phyloP scores from a whole-genome alignment of 2,797 vertebrate species.

The Danio albolineatus region DNA sequence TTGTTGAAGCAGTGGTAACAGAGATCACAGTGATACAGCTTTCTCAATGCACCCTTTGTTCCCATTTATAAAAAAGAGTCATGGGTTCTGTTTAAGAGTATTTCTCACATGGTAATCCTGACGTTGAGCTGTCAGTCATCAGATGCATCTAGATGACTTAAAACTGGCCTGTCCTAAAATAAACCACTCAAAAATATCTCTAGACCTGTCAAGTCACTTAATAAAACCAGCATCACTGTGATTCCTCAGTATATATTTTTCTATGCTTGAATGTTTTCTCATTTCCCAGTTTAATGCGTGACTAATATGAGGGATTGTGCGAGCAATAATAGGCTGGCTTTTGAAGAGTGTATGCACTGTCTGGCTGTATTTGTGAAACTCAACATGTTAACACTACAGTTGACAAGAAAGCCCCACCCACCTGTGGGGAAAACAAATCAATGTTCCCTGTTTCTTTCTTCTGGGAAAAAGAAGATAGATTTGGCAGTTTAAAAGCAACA shows the following conservation, averaged over 20 bases:
- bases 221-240: not conserved
- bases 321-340: not conserved
- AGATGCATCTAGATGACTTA: conserved; percentile 7
- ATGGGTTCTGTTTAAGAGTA: conserved; percentile 21
- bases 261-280: not conserved
- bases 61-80: conserved; percentile 37
- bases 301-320: not conserved
- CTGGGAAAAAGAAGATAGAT: not conserved
- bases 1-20: conserved; percentile 21
- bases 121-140: conserved; percentile 15
- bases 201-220: not conserved
- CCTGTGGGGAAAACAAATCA: not conserved
- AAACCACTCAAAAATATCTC: not conserved
- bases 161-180: not conserved
- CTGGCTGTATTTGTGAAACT: not conserved
- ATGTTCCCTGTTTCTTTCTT: not conserved
- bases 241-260: not conserved
- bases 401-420: not conserved
- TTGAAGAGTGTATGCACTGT: not conserved
- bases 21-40: not conserved
- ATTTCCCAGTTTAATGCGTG: not conserved
- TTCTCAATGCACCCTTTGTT: conserved; percentile 45
- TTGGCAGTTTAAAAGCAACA: not conserved
- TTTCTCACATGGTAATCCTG: conserved; percentile 37
- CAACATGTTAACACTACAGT: not conserved